Conservation (phyloP, 2,888 invertebrate species). For the Margaritifera margaritifera region DNA sequence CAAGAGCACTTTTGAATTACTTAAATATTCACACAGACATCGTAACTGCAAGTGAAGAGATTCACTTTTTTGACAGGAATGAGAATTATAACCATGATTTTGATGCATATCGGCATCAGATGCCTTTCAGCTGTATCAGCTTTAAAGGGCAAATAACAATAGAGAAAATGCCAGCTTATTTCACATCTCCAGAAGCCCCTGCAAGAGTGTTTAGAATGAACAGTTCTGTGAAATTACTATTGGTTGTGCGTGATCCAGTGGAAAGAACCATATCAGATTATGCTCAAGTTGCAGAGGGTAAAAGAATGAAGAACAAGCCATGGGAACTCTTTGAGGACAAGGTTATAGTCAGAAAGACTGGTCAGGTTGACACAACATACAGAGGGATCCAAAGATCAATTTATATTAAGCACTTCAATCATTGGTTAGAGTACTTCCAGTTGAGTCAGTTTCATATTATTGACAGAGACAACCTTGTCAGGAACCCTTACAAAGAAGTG, state of each 20-base stretch:
- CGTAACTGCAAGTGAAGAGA: slow-evolving; percentile 93
- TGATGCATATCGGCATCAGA: slow-evolving; percentile 90
- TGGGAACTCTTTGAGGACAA: slow-evolving; percentile 68
- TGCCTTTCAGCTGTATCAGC: slow-evolving; percentile 92
- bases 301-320: slow-evolving; percentile 38
- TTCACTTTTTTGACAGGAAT: slow-evolving; percentile 94
- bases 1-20: slow-evolving; percentile 73
- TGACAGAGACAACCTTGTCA: slow-evolving; percentile 75
- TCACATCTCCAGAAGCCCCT: slow-evolving; percentile 94
- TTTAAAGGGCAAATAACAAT: slow-evolving; percentile 93
- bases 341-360: slow-evolving; percentile 64
- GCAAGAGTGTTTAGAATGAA: slow-evolving; percentile 95
- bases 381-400: slow-evolving; percentile 69
- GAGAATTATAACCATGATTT: slow-evolving; percentile 88
- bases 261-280: slow-evolving; percentile 96
- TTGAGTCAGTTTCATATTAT: slow-evolving; percentile 93
- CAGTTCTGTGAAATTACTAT: slow-evolving; percentile 86
- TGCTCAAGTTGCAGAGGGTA: slow-evolving; percentile 83
- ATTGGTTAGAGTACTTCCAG: slow-evolving; percentile 94
- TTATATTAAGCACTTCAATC: slow-evolving; percentile 81
- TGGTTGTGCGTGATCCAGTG: slow-evolving; percentile 96
- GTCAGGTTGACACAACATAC: slow-evolving; percentile 70
- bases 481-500: slow-evolving; percentile 56
- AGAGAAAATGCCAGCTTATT: slow-evolving; percentile 98
- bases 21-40: slow-evolving; percentile 78